Evolutionary conservation across 1,140 invertebrate species (phyloP).

Genomic region (Caenorhabditis latens): DNA sequence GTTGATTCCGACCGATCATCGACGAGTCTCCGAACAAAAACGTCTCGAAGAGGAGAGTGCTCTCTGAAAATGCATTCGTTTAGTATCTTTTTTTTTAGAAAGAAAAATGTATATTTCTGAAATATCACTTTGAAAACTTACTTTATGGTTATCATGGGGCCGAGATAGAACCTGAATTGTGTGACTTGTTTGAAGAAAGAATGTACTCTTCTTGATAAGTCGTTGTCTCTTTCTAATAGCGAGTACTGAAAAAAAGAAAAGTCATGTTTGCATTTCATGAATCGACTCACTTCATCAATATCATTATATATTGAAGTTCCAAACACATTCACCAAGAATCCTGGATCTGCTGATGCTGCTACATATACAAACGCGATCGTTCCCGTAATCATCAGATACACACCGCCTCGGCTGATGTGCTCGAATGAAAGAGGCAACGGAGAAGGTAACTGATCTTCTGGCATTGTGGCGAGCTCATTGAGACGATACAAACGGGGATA

Average conservation of each 20-base stretch:
- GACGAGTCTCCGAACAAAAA: conserved; percentile 90
- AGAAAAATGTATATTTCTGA: background rate
- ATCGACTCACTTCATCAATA: conserved; percentile 44
- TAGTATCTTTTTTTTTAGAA: too few relatives aligned
- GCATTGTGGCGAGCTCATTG: conserved; percentile 82
- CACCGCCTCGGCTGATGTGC: conserved; percentile 87
- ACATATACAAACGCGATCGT: conserved; percentile 89
- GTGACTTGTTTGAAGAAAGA: conserved; percentile 58
- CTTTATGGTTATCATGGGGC: conserved; percentile 87
- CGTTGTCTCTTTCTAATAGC: conserved; percentile 34
- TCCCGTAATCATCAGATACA: conserved; percentile 91
- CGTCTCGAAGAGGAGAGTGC: conserved; percentile 86
- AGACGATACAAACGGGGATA: conserved; percentile 95
- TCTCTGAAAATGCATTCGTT: conserved; percentile 81
- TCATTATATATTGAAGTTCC: conserved; percentile 56
- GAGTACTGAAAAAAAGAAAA: conserved; percentile 22
- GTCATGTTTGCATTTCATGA: background rate
- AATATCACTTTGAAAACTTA: conserved; percentile 78
- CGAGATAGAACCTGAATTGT: conserved; percentile 78
- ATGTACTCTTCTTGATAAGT: conserved; percentile 41
- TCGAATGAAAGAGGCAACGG: conserved; percentile 83
- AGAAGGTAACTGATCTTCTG: conserved; percentile 75
- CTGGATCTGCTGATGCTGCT: conserved; percentile 85
- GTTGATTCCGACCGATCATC: conserved; percentile 94
- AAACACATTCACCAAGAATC: conserved; percentile 58